These are phyloP conservation scores for Stegostoma tigrinum DNA, from an alignment of 2,113 vertebrate species.

Conservation along the genomic window DNA sequence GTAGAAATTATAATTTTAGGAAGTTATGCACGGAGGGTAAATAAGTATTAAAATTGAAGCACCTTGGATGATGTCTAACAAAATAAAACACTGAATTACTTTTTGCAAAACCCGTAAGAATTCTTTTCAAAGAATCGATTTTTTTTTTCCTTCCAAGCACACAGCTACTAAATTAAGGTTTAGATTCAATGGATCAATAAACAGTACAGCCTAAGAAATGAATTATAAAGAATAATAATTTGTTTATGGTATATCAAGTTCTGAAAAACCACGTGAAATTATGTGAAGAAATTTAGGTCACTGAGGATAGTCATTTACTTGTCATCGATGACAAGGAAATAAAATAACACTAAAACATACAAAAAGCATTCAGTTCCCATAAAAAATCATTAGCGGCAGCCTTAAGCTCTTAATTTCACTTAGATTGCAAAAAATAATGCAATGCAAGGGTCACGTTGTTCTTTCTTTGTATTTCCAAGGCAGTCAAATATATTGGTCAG, in stretches of 20 bases:
- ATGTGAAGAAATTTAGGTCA: neutral
- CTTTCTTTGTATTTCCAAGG: neutral
- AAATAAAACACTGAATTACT: neutral
- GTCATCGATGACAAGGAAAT: neutral
- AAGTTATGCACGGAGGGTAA: neutral
- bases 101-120: neutral
- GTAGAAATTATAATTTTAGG: neutral
- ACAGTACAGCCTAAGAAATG: neutral
- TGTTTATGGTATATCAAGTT: neutral
- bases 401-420: constrained; percentile 11
- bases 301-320: neutral
- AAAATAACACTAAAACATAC: too few species aligned
- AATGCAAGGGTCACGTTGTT: neutral
- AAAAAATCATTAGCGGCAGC: neutral
- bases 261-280: neutral
- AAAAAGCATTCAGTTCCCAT: neutral
- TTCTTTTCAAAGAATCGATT: neutral
- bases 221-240: neutral
- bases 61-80: neutral
- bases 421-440: neutral
- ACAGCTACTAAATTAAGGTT: neutral
- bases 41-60: too few species aligned
- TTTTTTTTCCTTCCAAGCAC: neutral
- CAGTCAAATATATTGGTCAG: neutral
- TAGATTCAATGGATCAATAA: neutral